These are phyloP conservation scores for Galaxias olidus DNA, from an alignment of 2,797 vertebrate genomes.

Conservation along the genomic window DNA sequence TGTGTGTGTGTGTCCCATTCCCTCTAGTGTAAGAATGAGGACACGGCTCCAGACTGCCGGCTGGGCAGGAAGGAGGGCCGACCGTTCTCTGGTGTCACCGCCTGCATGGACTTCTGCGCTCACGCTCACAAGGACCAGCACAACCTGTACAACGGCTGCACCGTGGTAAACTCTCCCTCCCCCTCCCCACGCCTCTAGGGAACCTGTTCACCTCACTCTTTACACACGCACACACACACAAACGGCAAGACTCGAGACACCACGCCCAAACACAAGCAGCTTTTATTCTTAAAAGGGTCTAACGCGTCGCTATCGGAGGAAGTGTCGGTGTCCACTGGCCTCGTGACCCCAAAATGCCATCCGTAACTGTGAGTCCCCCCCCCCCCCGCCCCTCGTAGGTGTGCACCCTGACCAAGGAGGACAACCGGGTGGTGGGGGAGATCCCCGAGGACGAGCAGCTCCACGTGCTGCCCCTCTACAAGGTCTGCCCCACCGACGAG, in stretches of 20 bases:
- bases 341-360: neutral
- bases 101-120: constrained; percentile 99
- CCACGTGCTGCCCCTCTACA: constrained; percentile 96
- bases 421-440: constrained; percentile 88
- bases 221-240: no score
- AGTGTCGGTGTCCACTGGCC: no score
- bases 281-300: no score
- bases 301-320: no score
- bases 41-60: constrained; percentile 87
- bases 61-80: constrained; percentile 91
- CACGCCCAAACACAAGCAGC: no score
- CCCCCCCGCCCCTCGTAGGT: constrained; percentile 72
- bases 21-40: constrained; percentile 85
- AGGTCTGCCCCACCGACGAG: constrained; percentile 86
- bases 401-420: constrained; percentile 97
- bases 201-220: no score
- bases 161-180: constrained; percentile 85
- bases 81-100: constrained; percentile 95
- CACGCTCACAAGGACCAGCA: constrained; percentile 99
- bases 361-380: neutral
- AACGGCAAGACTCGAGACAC: neutral
- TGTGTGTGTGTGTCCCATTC: neutral
- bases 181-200: constrained; percentile 32
- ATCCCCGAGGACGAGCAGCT: constrained; percentile 95
- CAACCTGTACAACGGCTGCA: constrained; percentile 97